Conservation (phyloP, 1,140 invertebrate species). For the Drosophila quadrilineata region DNA sequence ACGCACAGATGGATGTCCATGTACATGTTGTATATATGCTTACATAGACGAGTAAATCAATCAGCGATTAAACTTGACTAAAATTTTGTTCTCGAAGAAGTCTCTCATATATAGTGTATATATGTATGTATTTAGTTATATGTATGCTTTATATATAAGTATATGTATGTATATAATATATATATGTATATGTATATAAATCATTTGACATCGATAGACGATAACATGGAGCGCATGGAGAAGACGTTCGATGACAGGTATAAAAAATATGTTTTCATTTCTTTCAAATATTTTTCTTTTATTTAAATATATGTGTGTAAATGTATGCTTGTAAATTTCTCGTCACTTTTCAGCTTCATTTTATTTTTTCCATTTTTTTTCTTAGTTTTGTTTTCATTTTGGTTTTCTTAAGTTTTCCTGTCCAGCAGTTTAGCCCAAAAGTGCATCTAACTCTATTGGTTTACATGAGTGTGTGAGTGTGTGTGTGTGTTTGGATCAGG, state of each 20-base stretch:
- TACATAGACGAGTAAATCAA: no score
- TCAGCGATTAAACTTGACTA: conserved; percentile 6
- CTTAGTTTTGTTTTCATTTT: background rate
- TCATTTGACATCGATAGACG: conserved; percentile 15
- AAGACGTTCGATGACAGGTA: conserved; percentile 21
- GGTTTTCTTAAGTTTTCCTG: conserved; percentile 14
- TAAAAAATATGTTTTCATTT: conserved; percentile 24
- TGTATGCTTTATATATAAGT: background rate
- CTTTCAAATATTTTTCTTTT: background rate
- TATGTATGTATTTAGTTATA: background rate
- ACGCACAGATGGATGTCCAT: background rate
- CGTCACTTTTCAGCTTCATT: background rate
- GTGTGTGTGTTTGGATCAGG: conserved; percentile 17
- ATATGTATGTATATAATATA: conserved; percentile 12
- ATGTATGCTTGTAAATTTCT: background rate
- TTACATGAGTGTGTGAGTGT: background rate
- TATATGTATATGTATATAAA: conserved; percentile 20
- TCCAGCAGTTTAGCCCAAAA: conserved; percentile 28
- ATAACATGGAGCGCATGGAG: conserved; percentile 23
- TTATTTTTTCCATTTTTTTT: background rate
- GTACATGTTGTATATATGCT: conserved; percentile 4
- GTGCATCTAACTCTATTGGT: conserved; percentile 1
- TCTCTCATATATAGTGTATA: conserved; percentile 7
- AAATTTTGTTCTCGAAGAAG: conserved; percentile 4
- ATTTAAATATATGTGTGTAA: background rate